Percentiles rank a stretch among this genome's conserved stretches.
These are phyloP conservation scores for Silurus aristotelis DNA, from an alignment of 2,797 vertebrate species.

Conservation along the genomic window DNA sequence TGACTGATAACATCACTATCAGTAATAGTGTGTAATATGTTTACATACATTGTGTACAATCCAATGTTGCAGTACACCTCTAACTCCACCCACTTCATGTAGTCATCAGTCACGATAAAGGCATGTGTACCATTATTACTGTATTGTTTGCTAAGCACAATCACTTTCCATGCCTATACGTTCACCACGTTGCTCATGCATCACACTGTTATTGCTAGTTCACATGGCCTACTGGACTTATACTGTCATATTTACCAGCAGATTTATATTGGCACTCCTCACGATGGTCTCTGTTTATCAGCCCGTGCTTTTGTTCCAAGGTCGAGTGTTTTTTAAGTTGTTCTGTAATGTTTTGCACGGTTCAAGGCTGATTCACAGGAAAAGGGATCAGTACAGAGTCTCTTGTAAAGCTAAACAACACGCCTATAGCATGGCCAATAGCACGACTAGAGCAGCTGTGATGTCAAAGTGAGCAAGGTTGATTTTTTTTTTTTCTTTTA, in stretches of 20 bases:
- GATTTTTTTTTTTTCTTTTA: neutral
- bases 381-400: neutral
- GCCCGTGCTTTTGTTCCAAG: neutral
- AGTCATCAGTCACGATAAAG: neutral
- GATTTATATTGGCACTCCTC: neutral
- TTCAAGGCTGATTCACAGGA: neutral
- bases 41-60: neutral
- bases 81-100: neutral
- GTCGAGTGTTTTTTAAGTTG: neutral
- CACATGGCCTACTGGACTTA: neutral
- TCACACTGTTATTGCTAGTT: neutral
- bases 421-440: slow-evolving; percentile 67
- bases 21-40: no score
- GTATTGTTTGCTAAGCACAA: neutral
- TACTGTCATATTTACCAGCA: slow-evolving; percentile 22
- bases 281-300: neutral
- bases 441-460: neutral
- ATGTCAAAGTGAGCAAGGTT: slow-evolving; percentile 28
- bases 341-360: slow-evolving; percentile 7
- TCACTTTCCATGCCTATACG: neutral
- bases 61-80: neutral
- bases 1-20: neutral
- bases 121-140: neutral
- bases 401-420: slow-evolving; percentile 21
- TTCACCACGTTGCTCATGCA: neutral